phyloP scores from a whole-genome alignment of 2,888 invertebrate genomes.

The Agonum fuliginosum region DNA sequence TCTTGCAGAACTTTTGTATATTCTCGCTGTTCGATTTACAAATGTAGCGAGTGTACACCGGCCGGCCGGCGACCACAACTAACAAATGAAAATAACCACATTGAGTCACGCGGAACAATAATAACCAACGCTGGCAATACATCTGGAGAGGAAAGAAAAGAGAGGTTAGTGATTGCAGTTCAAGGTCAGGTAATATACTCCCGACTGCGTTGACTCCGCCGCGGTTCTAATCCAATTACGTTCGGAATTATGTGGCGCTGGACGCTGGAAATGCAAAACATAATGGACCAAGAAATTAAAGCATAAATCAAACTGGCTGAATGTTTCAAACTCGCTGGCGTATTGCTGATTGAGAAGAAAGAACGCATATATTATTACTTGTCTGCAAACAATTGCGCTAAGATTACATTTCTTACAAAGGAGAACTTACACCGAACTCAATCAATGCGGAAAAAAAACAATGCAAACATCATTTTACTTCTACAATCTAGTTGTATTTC shows the following conservation, averaged over 20 bases:
- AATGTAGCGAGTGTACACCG: no score
- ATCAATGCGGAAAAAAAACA: no score
- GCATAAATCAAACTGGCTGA: slow-evolving; percentile 6
- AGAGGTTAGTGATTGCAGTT: slow-evolving; percentile 45
- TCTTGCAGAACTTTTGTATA: no score
- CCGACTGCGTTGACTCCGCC: slow-evolving; percentile 6
- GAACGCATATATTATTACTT: neutral
- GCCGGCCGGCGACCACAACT: slow-evolving; percentile 13
- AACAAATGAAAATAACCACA: slow-evolving; percentile 44
- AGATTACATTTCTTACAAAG: no score
- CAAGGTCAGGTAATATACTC: slow-evolving; percentile 46
- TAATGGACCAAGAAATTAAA: slow-evolving; percentile 29
- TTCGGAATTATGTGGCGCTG: slow-evolving; percentile 1
- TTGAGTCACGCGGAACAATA: slow-evolving; percentile 44
- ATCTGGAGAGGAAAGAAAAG: slow-evolving; percentile 28
- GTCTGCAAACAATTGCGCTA: neutral
- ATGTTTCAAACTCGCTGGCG: no score
- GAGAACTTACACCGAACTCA: no score
- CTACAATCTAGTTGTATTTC: no score
- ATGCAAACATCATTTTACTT: no score
- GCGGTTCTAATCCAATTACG: slow-evolving; percentile 30
- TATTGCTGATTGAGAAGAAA: slow-evolving; percentile 7
- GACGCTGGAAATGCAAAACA: slow-evolving; percentile 15
- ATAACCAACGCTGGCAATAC: slow-evolving; percentile 11
- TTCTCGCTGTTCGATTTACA: neutral